Evolutionary conservation across 2,797 vertebrate genomes (phyloP).

Genomic region (Melanotaenia trifasciata): DNA sequence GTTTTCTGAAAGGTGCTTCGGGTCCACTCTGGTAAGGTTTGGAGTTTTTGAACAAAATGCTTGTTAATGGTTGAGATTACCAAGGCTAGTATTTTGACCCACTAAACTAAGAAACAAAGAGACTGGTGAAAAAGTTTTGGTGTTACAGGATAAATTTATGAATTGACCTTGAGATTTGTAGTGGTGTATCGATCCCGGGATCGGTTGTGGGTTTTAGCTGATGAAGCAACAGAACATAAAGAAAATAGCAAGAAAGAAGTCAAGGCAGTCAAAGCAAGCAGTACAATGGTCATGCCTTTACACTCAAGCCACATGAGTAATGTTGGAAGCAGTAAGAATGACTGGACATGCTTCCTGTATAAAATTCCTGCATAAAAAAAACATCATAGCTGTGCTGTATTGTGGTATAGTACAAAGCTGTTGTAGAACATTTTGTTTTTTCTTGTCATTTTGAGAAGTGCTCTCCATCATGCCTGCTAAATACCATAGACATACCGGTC

Average conservation of each 20-base stretch:
- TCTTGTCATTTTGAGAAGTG: background rate
- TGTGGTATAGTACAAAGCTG: conserved; percentile 3
- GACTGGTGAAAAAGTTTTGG: background rate
- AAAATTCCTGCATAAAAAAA: conserved; percentile 36
- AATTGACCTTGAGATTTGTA: conserved; percentile 20
- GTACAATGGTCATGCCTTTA: background rate
- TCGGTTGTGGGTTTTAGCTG: background rate
- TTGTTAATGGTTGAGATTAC: background rate
- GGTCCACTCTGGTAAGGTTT: background rate
- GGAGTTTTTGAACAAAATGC: background rate
- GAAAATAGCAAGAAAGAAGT: conserved; percentile 23
- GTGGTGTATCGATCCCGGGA: conserved; percentile 23
- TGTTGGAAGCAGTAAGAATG: background rate
- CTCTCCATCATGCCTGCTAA: conserved; percentile 26
- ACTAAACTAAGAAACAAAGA: background rate
- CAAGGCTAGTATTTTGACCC: background rate
- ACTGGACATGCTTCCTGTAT: conserved; percentile 16
- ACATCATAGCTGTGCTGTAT: conserved; percentile 13
- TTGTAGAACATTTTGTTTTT: background rate
- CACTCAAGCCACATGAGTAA: background rate
- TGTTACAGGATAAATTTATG: conserved; percentile 3
- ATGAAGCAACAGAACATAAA: background rate
- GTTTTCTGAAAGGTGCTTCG: background rate
- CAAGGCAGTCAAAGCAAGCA: conserved; percentile 41
- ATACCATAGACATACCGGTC: background rate